These are phyloP conservation scores for Altica lythri DNA, from an alignment of 2,888 invertebrate genomes.

Conservation along the genomic window DNA sequence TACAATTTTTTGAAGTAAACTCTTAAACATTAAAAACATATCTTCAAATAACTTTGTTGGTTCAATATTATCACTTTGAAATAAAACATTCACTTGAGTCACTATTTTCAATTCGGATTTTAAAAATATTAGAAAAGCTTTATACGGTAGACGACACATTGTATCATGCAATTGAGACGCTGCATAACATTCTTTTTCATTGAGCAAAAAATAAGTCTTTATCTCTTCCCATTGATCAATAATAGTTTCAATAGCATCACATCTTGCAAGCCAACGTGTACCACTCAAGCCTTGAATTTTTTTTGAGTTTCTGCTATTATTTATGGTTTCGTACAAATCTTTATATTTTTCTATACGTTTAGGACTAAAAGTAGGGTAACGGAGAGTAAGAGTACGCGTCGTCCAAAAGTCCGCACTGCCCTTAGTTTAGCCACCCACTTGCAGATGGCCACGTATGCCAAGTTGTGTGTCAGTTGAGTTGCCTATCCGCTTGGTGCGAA, in stretches of 20 bases:
- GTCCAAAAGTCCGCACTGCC: too few relatives aligned
- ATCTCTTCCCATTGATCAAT: background rate
- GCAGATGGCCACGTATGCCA: too few relatives aligned
- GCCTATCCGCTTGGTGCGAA: too few relatives aligned
- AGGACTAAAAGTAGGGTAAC: too few relatives aligned
- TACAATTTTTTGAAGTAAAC: background rate
- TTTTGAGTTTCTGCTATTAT: too few relatives aligned
- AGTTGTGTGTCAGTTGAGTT: too few relatives aligned
- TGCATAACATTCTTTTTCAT: background rate
- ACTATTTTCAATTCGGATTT: background rate
- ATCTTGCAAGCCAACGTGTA: background rate
- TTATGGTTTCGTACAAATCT: too few relatives aligned
- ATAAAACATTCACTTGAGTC: background rate
- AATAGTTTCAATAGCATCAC: background rate
- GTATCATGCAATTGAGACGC: background rate
- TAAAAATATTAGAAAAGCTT: background rate
- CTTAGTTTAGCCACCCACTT: too few relatives aligned
- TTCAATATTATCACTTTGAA: background rate
- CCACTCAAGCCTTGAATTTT: background rate
- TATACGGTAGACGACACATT: background rate
- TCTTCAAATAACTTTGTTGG: background rate
- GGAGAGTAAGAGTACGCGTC: too few relatives aligned
- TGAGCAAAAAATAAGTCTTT: background rate
- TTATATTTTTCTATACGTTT: too few relatives aligned
- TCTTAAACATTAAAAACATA: background rate